A percentile compares a stretch with the other conserved stretches of the same genome.
Evolutionary conservation across 2,797 vertebrate species (phyloP).

Genomic region (Acestrorhynchus altus): DNA sequence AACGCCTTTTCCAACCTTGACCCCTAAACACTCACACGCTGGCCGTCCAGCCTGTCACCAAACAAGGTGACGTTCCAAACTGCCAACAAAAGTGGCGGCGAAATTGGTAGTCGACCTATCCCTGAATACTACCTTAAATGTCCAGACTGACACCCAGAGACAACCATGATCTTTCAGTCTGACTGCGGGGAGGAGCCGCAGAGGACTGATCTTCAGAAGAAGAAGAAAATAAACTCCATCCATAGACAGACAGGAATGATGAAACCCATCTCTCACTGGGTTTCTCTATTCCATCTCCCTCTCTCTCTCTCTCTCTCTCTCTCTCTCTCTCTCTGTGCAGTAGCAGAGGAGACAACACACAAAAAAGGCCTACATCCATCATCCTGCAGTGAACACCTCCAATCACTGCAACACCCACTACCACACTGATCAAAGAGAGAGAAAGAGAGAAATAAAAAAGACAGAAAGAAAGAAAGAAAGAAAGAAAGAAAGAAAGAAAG

Average conservation of each 20-base stretch:
- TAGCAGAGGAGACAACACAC: constrained; percentile 25
- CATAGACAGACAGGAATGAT: constrained; percentile 38
- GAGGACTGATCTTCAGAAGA: background rate
- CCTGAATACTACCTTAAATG: background rate
- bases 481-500: background rate
- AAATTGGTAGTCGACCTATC: background rate
- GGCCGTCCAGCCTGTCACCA: background rate
- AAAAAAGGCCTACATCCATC: constrained; percentile 46
- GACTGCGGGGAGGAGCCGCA: background rate
- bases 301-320: constrained; percentile 9
- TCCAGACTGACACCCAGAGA: background rate
- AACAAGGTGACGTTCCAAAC: background rate
- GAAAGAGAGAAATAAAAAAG: background rate
- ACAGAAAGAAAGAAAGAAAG: background rate
- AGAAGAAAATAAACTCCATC: constrained; percentile 14
- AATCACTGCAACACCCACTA: constrained; percentile 43
- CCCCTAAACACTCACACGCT: background rate
- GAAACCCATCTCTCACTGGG: background rate
- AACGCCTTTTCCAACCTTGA: background rate
- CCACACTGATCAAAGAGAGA: background rate
- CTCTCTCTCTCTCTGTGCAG: background rate
- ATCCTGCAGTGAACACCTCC: constrained; percentile 42
- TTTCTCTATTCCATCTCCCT: constrained; percentile 8
- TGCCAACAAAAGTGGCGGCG: background rate
- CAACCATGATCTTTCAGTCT: background rate